Base-by-base conservation (phyloP, 1,140 invertebrate genomes). In the Apolygus lucorum region DNA sequence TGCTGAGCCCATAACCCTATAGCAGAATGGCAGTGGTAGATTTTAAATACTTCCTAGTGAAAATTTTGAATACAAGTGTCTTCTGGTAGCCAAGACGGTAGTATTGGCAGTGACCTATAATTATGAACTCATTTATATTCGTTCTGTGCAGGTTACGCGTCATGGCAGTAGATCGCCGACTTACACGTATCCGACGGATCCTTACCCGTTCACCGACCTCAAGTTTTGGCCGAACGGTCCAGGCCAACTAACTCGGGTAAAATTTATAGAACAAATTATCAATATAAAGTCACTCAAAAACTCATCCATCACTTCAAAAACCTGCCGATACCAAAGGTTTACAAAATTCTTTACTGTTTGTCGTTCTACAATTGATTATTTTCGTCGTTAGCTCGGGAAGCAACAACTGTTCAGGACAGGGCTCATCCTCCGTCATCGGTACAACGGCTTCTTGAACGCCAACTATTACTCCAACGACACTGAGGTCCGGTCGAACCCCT, bases 111-210 rank as follows among this genome's bases (percentile, higher is more conserved):
- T n/a, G n/a, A n/a, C n/a, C n/a, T n/a, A n/a, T n/a, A n/a, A n/a
- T n/a, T n/a, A n/a, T n/a, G n/a, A n/a, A n/a, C n/a, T n/a, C n/a
- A n/a, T n/a, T n/a, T n/a, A n/a, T n/a, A n/a, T n/a, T n/a, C n/a
- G n/a, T n/a, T n/a, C n/a, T n/a, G n/a, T 73, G 1, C 24, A 76
- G 75, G 52, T 76, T 1, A 74, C 74, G 24, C 81, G 91, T 2
- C 91, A 94, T 83, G 91, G 91, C 13, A 83, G 87, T 52, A 81
- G 91, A 74, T 87, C 88, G 27, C 91, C 91, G 0, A 85, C 86
- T 2, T 81, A 81, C 69, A 86, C 88, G 0, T 93, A 89, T 76
- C 88, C 90, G 0, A 90, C 85, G 28, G 91, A 93, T 81, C 71
- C 71, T 8, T 72, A 72, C 26, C 87, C 87, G 0, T 80, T 90